Conservation (phyloP, 2,113 vertebrate genomes). For the Rana temporaria region DNA sequence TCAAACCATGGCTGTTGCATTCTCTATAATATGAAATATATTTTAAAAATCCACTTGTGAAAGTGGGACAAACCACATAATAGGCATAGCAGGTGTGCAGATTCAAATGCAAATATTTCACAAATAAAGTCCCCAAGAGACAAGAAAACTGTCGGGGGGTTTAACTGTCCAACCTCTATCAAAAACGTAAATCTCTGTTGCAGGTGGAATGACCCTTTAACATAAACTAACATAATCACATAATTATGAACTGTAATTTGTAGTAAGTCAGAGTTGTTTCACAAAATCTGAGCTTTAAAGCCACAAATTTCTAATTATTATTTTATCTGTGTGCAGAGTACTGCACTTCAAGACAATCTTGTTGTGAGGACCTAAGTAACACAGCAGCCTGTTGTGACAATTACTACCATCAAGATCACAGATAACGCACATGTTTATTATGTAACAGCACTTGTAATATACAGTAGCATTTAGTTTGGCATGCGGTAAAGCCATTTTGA, state of each 20-base stretch:
- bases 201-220: too few species aligned
- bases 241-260: neutral
- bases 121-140: too few species aligned
- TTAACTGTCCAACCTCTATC: too few species aligned
- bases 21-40: too few species aligned
- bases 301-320: constrained; percentile 39
- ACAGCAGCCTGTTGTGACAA: constrained; percentile 53
- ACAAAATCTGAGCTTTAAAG: neutral
- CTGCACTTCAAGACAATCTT: constrained; percentile 48
- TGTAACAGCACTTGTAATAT: constrained; percentile 37
- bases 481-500: constrained; percentile 39
- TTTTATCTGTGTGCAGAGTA: constrained; percentile 30
- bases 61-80: too few species aligned
- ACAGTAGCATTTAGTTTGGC: constrained; percentile 44
- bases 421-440: constrained; percentile 54
- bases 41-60: too few species aligned
- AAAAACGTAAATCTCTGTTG: too few species aligned
- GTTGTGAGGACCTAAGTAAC: constrained; percentile 49
- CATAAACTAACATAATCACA: too few species aligned
- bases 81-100: too few species aligned
- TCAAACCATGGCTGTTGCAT: too few species aligned
- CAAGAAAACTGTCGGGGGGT: too few species aligned
- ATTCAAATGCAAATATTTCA: too few species aligned
- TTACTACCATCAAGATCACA: constrained; percentile 49
- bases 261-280: neutral